phyloP scores from a whole-genome alignment of 2,113 vertebrate genomes.

The Periophthalmodon schlosseri region DNA sequence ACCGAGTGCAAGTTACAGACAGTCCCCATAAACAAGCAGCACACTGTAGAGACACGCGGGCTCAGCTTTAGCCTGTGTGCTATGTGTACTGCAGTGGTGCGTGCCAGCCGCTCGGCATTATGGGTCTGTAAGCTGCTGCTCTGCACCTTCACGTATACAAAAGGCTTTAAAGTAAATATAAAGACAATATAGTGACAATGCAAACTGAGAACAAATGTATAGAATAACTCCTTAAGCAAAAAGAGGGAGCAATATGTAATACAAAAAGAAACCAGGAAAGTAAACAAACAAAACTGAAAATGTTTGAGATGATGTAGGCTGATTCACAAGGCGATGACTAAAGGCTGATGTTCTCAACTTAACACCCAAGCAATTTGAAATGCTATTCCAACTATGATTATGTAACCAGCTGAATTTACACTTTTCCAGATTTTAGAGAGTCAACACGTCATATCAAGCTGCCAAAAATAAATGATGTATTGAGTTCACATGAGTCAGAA shows the following conservation, averaged over 20 bases:
- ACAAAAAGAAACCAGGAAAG: neutral
- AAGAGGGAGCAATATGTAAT: neutral
- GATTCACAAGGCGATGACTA: neutral
- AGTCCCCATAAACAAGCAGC: conserved; percentile 67
- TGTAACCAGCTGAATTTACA: neutral
- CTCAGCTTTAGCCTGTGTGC: conserved; percentile 31
- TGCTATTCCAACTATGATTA: neutral
- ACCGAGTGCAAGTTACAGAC: conserved; percentile 65
- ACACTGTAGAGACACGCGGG: conserved; percentile 37
- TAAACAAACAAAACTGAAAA: neutral
- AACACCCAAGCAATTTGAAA: neutral
- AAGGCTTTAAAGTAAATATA: neutral
- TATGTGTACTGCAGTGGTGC: neutral
- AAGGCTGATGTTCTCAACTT: neutral
- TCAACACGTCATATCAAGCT: neutral
- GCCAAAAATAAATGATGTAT: neutral
- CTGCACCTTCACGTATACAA: neutral
- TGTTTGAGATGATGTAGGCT: neutral
- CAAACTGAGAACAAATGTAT: neutral
- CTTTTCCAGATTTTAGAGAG: neutral
- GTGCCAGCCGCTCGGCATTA: neutral
- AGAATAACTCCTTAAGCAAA: neutral
- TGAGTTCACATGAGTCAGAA: conserved; percentile 1
- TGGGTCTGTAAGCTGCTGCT: neutral
- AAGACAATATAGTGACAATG: neutral